Base-by-base conservation (phyloP, 2,888 invertebrate species). In the Mythimna albipuncta region DNA sequence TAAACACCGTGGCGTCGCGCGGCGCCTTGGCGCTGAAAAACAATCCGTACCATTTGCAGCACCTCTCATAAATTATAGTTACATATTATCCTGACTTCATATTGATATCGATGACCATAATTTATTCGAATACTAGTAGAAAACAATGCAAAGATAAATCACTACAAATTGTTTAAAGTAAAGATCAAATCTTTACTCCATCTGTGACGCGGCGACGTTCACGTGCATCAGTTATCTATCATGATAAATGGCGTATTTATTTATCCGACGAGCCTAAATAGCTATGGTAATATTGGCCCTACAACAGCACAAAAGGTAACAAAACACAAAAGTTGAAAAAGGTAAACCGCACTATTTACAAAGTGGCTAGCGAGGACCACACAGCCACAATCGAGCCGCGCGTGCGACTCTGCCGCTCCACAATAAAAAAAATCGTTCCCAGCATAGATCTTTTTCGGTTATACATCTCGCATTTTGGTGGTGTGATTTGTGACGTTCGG, bases 281-380 rank as follows among this genome's bases (percentile, higher is more conserved):
- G 96, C 96, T 96, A 95, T 96, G 96, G 96, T 96, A 96, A 96
- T 96, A 96, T 96, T 96, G 95, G 95, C 94, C 94, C 94, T 96
- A 96, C 95, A 95, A 96, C 94, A 95, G 95, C 95, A 96, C 96
- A 96, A 96, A 96, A 96, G 96, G 96, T 96, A 96, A 96, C 96
- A 96, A 96, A 96, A 96, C 96, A 96, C 95, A 96, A 95, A 95
- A 95, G 96, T 96, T 94, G 96, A 96, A 96, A 96, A 96, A 96
- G 96, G 96, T 95, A 96, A 96, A 96, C 96, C 96, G 96, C 96
- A 95, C 95, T 96, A 96, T 96, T 96, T 96, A 96, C 96, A 96
- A 96, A 96, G 96, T 96, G 96, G 96, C 96, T 94, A 94, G 96
- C 94, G 95, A 92, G 95, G 96, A 96, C 96, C 96, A 96, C 96